Evolutionary conservation across 1,140 invertebrate species (phyloP).

Genomic region (Temnothorax nylanderi): DNA sequence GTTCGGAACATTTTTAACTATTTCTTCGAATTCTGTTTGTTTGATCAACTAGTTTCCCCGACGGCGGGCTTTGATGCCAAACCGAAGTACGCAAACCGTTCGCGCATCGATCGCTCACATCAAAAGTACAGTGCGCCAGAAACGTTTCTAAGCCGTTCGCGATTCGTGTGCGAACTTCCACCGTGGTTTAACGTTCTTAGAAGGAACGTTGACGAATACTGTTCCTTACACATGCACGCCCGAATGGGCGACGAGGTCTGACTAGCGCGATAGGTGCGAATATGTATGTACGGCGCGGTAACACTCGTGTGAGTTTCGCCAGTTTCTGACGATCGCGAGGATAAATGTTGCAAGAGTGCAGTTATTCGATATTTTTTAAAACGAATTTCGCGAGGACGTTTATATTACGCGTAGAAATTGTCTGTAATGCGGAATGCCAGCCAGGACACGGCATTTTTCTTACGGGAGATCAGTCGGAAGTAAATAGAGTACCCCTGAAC

Average conservation of each 20-base stretch:
- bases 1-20: constrained; percentile 49
- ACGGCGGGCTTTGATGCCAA: constrained; percentile 53
- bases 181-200: constrained; percentile 57
- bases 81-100: constrained; percentile 52
- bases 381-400: background rate
- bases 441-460: constrained; percentile 18
- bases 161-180: constrained; percentile 47
- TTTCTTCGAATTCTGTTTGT: constrained; percentile 62
- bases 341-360: constrained; percentile 12
- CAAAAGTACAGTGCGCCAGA: constrained; percentile 58
- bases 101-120: constrained; percentile 57
- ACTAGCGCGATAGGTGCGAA: constrained; percentile 24
- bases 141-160: constrained; percentile 54
- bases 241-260: constrained; percentile 39
- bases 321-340: background rate
- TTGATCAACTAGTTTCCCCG: constrained; percentile 56
- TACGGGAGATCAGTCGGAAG: constrained; percentile 19
- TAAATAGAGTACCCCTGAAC: constrained; percentile 37
- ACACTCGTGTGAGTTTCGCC: background rate
- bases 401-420: background rate
- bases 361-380: background rate
- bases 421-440: background rate
- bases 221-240: constrained; percentile 36
- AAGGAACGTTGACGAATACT: constrained; percentile 58
- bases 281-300: background rate